Evolutionary conservation across 2,888 invertebrate genomes (phyloP), one percentile per base, ranked within the genome.

Genomic region (Hypolimnas misippus): DNA sequence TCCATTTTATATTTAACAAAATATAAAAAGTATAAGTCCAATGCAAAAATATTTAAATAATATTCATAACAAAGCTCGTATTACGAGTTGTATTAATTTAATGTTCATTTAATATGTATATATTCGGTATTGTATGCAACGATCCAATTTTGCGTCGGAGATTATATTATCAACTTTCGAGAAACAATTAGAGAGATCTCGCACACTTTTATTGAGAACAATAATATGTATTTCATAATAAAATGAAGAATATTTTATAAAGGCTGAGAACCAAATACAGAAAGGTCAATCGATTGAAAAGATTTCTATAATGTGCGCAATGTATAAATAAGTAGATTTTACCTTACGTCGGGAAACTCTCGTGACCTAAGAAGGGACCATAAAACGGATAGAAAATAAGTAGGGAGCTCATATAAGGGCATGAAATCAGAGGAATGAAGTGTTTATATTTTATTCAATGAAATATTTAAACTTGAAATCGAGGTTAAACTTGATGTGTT

Each of bases 311-410:
- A 54, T 31, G 25, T 55, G 50, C 40, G 40, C 33, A 55, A 44
- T 49, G 49, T 53, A 54, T 59, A 50, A 17, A 50, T 51, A 35
- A 60, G 61, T 60, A 64, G 57, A 55, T 66, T 66, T 66, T 49
- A 29, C 66, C 64, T 64, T 62, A 61, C 51, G 58, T 56, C 49
- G 62, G 64, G 61, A 66, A 66, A 62, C 52, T 58, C 57, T 64
- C 49, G 56, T 66, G 66, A 64, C 64, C 66, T 44, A 64, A 62
- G 61, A 58, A 54, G 66, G 57, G 61, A 52, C n/a, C 58, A 62
- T 49, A 50, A 63, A 62, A 61, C 61, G 66, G 66, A 64, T 66
- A 66, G 66, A 66, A 66, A 66, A 66, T 64, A 62, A 58, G 61
- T 62, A 66, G 51, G 46, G 19, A 46, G 8, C 49, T 56, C 62